A percentile compares a stretch with the other conserved stretches of the same genome.
phyloP scores from a whole-genome alignment of 1,140 invertebrate genomes.

The Alviniconcha marisindica region DNA sequence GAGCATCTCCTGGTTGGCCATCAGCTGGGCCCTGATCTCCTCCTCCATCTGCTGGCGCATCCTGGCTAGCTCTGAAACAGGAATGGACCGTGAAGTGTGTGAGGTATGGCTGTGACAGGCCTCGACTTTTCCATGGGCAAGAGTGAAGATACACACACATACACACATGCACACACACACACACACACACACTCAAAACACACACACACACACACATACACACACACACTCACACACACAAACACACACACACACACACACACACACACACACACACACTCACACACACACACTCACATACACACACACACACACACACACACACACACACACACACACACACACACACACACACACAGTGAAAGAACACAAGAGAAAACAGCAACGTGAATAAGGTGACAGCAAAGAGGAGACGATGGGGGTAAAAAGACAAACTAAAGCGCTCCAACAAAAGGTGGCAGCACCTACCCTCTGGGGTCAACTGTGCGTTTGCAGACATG shows the following conservation, averaged over 20 bases:
- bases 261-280: no score
- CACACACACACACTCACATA: no score
- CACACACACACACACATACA: no score
- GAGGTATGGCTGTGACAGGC: background rate
- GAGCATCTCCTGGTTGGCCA: conserved; percentile 73
- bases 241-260: no score
- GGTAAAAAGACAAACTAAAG: background rate
- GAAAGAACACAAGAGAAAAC: background rate
- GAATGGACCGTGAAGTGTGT: no score
- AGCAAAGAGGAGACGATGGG: no score
- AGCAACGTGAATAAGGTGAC: conserved; percentile 2
- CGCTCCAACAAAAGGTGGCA: background rate
- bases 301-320: no score
- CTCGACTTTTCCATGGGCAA: background rate
- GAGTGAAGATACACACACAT: background rate
- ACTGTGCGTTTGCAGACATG: conserved; percentile 48
- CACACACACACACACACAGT: no score
- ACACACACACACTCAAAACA: background rate
- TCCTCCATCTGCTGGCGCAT: conserved; percentile 75
- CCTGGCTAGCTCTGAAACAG: conserved; percentile 72
- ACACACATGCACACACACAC: conserved; percentile 13
- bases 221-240: no score
- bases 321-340: no score
- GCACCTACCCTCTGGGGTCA: conserved; percentile 67
- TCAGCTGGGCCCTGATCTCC: conserved; percentile 73